Percentiles rank a stretch among this genome's conserved stretches.
Conservation (phyloP, 2,113 vertebrate species). For the Oophaga pumilio region DNA sequence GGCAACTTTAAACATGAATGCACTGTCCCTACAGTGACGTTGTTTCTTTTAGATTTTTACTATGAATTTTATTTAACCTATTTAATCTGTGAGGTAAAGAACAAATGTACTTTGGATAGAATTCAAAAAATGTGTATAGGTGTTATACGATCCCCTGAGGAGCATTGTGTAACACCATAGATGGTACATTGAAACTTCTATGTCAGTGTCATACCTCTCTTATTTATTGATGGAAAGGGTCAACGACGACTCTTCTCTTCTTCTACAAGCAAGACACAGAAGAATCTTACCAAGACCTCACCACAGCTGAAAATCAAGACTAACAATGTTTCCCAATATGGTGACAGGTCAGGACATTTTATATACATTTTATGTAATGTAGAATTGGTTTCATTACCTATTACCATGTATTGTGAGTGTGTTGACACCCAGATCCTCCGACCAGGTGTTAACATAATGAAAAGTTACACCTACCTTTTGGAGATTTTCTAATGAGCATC, state of each 20-base stretch:
- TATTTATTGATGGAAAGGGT: not conserved
- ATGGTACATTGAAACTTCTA: not conserved
- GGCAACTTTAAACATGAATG: too few species aligned
- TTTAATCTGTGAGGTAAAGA: not conserved
- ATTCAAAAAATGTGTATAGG: conserved; percentile 9
- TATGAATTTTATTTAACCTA: too few species aligned
- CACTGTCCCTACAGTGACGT: too few species aligned
- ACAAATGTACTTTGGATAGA: not conserved
- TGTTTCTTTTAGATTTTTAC: too few species aligned
- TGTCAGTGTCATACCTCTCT: not conserved
- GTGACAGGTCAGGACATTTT: conserved; percentile 28
- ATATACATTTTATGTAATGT: not conserved
- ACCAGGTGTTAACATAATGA: too few species aligned
- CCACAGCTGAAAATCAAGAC: not conserved
- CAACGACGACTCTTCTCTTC: not conserved
- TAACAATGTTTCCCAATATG: not conserved
- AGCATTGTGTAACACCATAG: not conserved
- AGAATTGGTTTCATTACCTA: too few species aligned
- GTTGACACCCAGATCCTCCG: too few species aligned
- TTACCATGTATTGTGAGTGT: too few species aligned
- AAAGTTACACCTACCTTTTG: too few species aligned
- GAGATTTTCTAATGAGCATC: too few species aligned
- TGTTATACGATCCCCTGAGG: not conserved
- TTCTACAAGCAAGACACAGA: not conserved
- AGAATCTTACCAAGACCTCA: not conserved